Base-by-base conservation (phyloP, 1,140 invertebrate genomes). In the Akabosia matsudoensis region DNA sequence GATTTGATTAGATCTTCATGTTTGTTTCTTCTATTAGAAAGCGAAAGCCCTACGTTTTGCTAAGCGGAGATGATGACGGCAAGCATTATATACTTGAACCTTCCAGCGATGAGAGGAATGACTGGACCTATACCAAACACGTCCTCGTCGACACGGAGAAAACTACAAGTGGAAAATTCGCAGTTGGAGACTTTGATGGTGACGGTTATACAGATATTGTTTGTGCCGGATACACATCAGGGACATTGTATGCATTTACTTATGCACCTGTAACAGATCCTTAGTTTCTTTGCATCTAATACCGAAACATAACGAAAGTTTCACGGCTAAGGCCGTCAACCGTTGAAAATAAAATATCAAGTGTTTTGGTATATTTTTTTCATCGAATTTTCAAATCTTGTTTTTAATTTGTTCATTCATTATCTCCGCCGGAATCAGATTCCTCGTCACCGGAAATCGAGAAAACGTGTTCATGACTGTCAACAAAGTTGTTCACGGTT, bases 161-260 rank as follows among this genome's bases (percentile, higher is more conserved):
- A 30, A 75, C 74, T 4, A 82, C 80, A 4, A 73, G 76, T 34
- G 81, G 81, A 70, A 78, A 79, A 30, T 78, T 79, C 67, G 82
- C 84, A 10, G 75, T 81, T 64, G 83, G 67, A 10, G 85, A 86
- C 79, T 78, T 86, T 1, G 83, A 86, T 56, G 82, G 81, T 0
- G 85, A 86, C 74, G 84, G 84, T n/a, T 84, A 82, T 71, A 79
- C 80, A 45, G 85, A 85, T 70, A 80, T 86, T 14, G 80, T 85
- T 45, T 81, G 83, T 7, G 83, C 84, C 16, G 82, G 82, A 0
- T 85, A 84, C 74, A 79, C 82, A 16, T 77, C 80, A 1, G 82
- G 82, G 31, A 75, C 64, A 26, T 76, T 86, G 0, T 83, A 83
- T 75, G 83, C 84, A 7, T 85, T 81, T 74, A 84, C 83, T 22